Conservation (phyloP, 2,888 invertebrate species). For the Sphinx pinastri region DNA sequence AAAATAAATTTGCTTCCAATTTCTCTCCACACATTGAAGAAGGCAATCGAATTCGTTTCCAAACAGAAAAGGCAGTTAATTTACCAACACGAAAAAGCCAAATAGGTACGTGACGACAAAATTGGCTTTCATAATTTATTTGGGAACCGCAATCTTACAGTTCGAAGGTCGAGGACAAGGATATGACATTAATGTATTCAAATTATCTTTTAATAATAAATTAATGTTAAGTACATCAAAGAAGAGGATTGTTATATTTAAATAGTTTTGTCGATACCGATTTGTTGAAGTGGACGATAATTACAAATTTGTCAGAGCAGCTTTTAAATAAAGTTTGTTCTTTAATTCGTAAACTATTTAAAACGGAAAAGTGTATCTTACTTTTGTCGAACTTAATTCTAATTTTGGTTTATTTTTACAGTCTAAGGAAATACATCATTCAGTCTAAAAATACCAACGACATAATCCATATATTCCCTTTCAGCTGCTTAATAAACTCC, state of each 20-base stretch:
- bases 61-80: neutral
- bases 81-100: neutral
- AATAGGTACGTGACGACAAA: neutral
- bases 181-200: neutral
- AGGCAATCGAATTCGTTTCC: neutral
- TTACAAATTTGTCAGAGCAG: neutral
- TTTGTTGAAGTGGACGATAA: neutral
- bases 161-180: neutral
- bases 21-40: neutral
- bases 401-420: too few relatives aligned
- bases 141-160: neutral
- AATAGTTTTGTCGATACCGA: neutral
- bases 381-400: too few relatives aligned
- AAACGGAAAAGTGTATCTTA: too few relatives aligned
- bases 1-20: neutral
- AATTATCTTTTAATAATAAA: neutral
- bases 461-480: too few relatives aligned
- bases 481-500: neutral
- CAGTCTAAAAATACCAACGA: neutral
- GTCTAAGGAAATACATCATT: neutral
- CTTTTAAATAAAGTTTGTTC: too few relatives aligned
- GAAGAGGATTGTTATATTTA: too few relatives aligned
- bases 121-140: conserved; percentile 2
- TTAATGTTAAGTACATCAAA: too few relatives aligned
- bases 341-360: too few relatives aligned